A percentile compares a stretch with the other conserved stretches of the same genome.
These are phyloP conservation scores for Mugil cephalus DNA, from an alignment of 2,113 vertebrate genomes.

Conservation along the genomic window DNA sequence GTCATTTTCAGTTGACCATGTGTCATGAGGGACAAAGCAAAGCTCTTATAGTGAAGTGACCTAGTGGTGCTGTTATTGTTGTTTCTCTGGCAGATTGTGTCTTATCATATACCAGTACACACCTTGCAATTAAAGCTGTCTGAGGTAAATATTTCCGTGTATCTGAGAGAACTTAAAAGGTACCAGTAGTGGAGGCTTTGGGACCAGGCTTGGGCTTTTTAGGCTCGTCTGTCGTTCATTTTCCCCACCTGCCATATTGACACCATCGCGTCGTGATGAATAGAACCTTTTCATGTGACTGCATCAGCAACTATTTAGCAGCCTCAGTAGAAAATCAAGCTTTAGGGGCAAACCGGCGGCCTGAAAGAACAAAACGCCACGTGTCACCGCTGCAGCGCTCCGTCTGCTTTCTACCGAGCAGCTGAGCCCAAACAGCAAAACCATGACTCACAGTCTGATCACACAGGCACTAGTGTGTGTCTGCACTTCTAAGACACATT, in stretches of 20 bases:
- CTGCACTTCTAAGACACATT: not conserved
- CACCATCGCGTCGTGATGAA: not conserved
- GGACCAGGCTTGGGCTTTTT: no score
- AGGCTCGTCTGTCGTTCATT: no score
- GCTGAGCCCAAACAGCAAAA: not conserved
- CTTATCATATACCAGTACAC: no score
- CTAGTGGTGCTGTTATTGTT: no score
- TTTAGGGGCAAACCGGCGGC: not conserved
- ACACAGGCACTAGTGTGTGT: slow-evolving; percentile 7
- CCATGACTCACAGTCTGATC: slow-evolving; percentile 26
- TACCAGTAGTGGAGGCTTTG: no score
- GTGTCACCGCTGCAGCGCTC: slow-evolving; percentile 42
- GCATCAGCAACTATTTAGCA: slow-evolving; percentile 10
- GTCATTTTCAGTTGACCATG: no score
- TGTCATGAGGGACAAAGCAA: no score
- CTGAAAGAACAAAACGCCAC: slow-evolving; percentile 16
- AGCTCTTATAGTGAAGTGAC: no score
- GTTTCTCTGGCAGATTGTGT: no score
- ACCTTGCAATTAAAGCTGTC: no score
- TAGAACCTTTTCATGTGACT: slow-evolving; percentile 16
- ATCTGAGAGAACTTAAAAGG: no score
- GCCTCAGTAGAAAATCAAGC: slow-evolving; percentile 33
- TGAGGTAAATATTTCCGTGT: no score
- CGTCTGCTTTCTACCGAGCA: slow-evolving; percentile 36
- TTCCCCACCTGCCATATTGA: not conserved